These are phyloP conservation scores for Bucco capensis DNA, from an alignment of 2,113 vertebrate species.

Conservation along the genomic window DNA sequence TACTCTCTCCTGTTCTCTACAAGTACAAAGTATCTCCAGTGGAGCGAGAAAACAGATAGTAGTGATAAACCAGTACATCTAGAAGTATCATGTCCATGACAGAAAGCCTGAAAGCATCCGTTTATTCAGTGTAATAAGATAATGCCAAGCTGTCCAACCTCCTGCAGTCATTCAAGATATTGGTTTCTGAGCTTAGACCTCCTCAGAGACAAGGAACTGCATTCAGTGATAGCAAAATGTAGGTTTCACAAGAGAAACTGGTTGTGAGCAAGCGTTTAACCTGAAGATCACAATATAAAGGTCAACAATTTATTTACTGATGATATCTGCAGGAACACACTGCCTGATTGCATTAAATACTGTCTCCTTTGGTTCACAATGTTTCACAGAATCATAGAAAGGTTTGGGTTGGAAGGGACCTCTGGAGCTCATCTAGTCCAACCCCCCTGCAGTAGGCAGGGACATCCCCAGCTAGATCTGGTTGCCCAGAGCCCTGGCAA, in stretches of 20 bases:
- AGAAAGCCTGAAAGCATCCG: neutral
- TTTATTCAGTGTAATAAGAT: constrained; percentile 8
- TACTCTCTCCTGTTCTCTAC: accelerated
- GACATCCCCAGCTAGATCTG: too few relatives aligned
- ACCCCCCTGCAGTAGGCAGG: too few relatives aligned
- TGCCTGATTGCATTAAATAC: neutral
- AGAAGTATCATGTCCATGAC: neutral
- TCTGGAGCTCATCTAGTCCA: too few relatives aligned
- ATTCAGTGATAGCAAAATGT: neutral
- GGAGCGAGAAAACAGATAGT: neutral
- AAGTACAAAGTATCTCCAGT: neutral
- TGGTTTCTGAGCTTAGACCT: constrained; percentile 2
- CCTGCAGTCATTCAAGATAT: neutral
- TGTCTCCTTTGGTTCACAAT: neutral
- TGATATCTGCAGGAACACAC: neutral
- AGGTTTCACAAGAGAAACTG: neutral
- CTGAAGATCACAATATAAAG: constrained; percentile 16
- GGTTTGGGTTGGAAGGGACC: too few relatives aligned
- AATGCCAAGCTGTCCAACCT: neutral
- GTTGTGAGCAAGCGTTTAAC: neutral
- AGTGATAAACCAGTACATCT: neutral
- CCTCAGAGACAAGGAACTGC: neutral
- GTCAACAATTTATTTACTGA: constrained; percentile 34
- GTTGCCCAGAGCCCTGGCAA: too few relatives aligned
- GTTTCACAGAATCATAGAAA: too few relatives aligned